Evolutionary conservation across 2,888 invertebrate genomes (phyloP), one percentile per base, ranked within the genome.

Genomic region (Nudaria mundana): DNA sequence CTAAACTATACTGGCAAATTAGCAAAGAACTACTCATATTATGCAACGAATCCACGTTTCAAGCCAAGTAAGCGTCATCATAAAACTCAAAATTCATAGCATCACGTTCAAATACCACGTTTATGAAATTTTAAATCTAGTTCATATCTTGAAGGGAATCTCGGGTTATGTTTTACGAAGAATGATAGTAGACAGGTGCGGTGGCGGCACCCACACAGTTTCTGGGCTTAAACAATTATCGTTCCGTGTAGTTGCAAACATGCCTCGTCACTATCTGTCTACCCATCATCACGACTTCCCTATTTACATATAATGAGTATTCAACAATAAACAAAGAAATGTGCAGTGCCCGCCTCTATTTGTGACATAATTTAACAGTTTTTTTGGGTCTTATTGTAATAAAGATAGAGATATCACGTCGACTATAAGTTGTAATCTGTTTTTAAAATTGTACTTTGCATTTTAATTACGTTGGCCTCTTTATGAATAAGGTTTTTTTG

Each of bases 231-330:
- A 75, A 84, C 84, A 83, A 84, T 84, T 85, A 85, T 84, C 85
- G 81, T 86, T 74, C 80, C 77, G 67, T 68, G 70, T 70, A 70
- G 71, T 87, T 81, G 86, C 87, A 73, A 85, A 86, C 88, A 81
- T 79, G 83, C 80, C 61, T 76, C 77, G 85, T 86, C 85, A 84
- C 83, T 86, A 88, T 88, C 87, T 60, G 71, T 64, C 71, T 64
- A 66, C 67, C 77, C 80, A 88, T 88, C 87, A 81, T 82, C 88
- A 88, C 88, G 88, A 87, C 81, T 77, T 60, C 61, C 71, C 85
- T 74, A 87, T 88, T 88, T 87, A 85, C 87, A 86, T 86, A 85
- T 87, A 88, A 87, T 87, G 84, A 86, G 80, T 84, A 77, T 78
- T 77, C 80, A 82, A 86, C 86, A 81, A 81, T 82, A 85, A 81